Conservation (phyloP, 1,140 invertebrate species). For the Danaus melanippus region DNA sequence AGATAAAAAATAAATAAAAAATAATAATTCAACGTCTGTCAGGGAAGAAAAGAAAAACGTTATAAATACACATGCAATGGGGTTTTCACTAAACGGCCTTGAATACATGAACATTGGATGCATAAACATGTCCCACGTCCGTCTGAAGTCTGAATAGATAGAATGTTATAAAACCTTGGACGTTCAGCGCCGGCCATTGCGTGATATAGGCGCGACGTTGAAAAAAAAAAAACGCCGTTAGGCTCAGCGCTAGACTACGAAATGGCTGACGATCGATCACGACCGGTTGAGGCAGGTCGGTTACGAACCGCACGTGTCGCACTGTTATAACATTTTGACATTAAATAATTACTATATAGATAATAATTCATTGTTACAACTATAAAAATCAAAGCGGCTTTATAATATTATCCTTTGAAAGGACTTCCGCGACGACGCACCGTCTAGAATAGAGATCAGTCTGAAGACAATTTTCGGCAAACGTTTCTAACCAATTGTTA, state of each 20-base stretch:
- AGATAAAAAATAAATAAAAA: too few relatives aligned
- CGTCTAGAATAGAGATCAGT: conserved; percentile 25
- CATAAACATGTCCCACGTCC: conserved; percentile 13
- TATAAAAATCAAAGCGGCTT: not conserved
- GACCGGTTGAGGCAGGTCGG: conserved; percentile 51
- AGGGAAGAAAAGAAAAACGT: not conserved
- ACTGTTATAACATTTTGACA: not conserved
- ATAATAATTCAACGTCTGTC: too few relatives aligned
- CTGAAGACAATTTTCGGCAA: conserved; percentile 32
- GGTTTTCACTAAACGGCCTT: conserved; percentile 11
- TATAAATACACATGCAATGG: conserved; percentile 10
- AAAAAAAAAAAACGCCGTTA: conserved; percentile 25
- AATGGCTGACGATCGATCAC: conserved; percentile 48
- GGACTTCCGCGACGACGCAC: conserved; percentile 24
- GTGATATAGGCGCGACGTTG: conserved; percentile 17
- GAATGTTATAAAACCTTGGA: conserved; percentile 17
- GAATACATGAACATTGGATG: conserved; percentile 14
- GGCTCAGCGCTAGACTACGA: conserved; percentile 29
- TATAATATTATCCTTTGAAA: conserved; percentile 19
- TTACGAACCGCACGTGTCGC: conserved; percentile 36
- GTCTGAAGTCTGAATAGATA: conserved; percentile 11
- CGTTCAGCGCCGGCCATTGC: conserved; percentile 12
- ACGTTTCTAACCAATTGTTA: conserved; percentile 28
- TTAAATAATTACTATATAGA: not conserved
- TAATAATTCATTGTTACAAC: not conserved